Evolutionary conservation across 1,140 invertebrate species (phyloP), one percentile per base, ranked within the genome.

Genomic region (Galleria mellonella): DNA sequence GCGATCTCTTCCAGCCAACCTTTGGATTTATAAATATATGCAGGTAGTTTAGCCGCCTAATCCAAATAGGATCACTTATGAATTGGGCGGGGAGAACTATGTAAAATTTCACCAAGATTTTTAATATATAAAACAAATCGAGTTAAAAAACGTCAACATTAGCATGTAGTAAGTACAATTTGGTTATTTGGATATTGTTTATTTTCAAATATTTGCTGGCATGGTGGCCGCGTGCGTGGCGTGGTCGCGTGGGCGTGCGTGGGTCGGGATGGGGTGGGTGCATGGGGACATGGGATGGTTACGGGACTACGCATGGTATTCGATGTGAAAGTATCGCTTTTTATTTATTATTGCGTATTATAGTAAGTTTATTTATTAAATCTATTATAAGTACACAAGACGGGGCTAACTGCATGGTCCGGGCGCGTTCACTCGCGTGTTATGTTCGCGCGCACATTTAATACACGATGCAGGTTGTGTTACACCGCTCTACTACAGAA

Each of bases 371-470:
- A 33, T 29, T 15, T 37, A 9, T 14, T 29, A 43, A 27, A 35
- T 33, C 4, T 43, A 43, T 43, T 33, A 43, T 29, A 15, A 17
- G 17, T 38, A 38, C 17, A 11, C 17, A 38, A 17, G 6, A 23
- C 6, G 17, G 17, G 17, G 17, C 6, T 23, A 23, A 23, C 17
- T 58, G 60, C 91, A 23, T 92, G 79, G 90, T 93, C 61, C 92
- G 94, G n/a, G 6, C 17, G 17, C 17, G 17, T 6, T 6, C 2
- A 23, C 2, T 23, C 17, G 6, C 17, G 17, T 23, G 17, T 23
- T 23, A 23, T 23, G 17, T 23, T 3, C 6, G 17, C 17, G 17
- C 17, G 17, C 17, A 23, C 17, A 23, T 2, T 23, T 23, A 23
- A 23, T 6, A 3, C 17, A 23, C 17, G 17, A 23, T 6, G 17